Base-by-base conservation (phyloP, 92 coral and sea anemone genomes). In the Parazoanthus swiftii region DNA sequence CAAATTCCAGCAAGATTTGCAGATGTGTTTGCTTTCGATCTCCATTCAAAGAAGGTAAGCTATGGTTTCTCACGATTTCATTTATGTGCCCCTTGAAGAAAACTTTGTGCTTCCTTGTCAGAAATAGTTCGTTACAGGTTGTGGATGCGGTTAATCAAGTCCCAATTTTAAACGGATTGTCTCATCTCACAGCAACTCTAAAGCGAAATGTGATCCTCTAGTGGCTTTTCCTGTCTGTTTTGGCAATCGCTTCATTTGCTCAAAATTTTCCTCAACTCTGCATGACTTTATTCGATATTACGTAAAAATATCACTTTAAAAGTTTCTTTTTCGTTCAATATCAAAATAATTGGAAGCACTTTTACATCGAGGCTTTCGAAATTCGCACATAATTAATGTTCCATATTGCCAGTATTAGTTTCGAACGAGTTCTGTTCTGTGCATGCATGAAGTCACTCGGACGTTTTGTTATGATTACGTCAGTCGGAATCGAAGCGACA, bases 21-120 rank as follows among this genome's bases (percentile, higher is more conserved):
- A 84, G 87, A 84, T 84, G 87, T 84, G 87, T 84, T 84, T 84
- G 79, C 66, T 68, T 48, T 84, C 87, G 78, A 71, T 70, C 70
- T 84, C 56, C 87, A 84, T 25, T 68, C 29, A 71, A 71, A 46
- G 36, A 84, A 84, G 87, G 87, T 84, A 84, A 70, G 87, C 77
- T 44, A 35, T 33, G 18, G 16, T 48, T 46, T 71, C 56, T 84
- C 65, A n/a, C 79, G 9, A 15, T 16, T 43, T 44, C 51, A 46
- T 50, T 50, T 54, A 4, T 84, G 44, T 42, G 23, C n/a, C 46
- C 11, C n/a, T 73, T 44, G 65, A 68, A 84, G 63, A 26, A 26
- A 73, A 11, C 4, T 82, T 67, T 36, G 16, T 35, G 11, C 29
- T 42, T 14, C 73, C 73, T 23, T 66, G 54, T 21, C 58, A 13